Conservation (phyloP, 1,140 invertebrate genomes). For the Ostrea denselamellosa region DNA sequence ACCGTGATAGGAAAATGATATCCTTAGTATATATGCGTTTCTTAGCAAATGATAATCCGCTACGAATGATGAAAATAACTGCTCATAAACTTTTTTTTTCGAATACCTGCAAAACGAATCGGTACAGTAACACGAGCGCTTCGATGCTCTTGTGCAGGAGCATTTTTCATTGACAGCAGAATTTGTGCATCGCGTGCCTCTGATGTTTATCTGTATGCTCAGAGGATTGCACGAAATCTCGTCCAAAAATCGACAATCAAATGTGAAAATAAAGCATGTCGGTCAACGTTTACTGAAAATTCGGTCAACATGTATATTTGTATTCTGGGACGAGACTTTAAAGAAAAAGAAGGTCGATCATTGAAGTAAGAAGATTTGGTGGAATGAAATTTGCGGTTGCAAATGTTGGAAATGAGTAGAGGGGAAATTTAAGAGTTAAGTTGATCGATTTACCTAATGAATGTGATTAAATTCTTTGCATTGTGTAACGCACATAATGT, state of each 20-base stretch:
- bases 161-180: slow-evolving; percentile 1
- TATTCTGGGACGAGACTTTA: neutral
- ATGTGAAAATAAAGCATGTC: slow-evolving; percentile 25
- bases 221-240: neutral
- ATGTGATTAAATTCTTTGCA: too few species aligned
- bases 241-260: slow-evolving; percentile 33
- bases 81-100: too few species aligned
- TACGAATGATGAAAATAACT: too few species aligned
- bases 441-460: too few species aligned
- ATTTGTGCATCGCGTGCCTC: slow-evolving; percentile 25
- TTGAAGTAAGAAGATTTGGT: neutral
- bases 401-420: neutral
- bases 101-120: neutral
- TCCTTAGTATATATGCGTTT: too few species aligned
- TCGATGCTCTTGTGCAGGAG: neutral
- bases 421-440: too few species aligned
- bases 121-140: neutral
- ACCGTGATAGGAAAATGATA: too few species aligned
- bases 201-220: slow-evolving; percentile 20
- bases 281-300: neutral
- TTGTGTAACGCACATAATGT: too few species aligned
- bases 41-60: too few species aligned
- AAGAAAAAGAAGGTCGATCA: slow-evolving; percentile 14
- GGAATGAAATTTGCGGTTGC: neutral
- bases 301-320: slow-evolving; percentile 21